Evolutionary conservation across 2,113 vertebrate genomes (phyloP).

Genomic region (Recurvirostra avosetta): DNA sequence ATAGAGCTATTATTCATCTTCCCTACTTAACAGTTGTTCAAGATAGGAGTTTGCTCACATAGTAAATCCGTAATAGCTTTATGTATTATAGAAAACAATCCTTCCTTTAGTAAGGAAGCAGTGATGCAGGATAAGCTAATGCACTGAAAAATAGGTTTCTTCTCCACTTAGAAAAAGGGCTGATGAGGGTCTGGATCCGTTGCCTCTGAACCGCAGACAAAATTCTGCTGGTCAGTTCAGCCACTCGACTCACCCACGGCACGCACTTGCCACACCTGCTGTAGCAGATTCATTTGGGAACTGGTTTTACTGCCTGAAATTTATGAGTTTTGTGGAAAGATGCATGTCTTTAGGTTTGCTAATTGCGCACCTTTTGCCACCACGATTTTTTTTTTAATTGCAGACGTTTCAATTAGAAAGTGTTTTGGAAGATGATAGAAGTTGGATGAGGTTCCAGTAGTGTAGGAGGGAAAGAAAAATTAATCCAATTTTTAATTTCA

Average conservation of each 20-base stretch:
- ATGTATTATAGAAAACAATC: not conserved
- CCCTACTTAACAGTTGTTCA: constrained; percentile 24
- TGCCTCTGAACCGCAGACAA: not conserved
- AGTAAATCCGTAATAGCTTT: constrained; percentile 9
- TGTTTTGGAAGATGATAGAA: constrained; percentile 22
- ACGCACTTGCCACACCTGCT: not conserved
- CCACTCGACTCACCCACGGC: not conserved
- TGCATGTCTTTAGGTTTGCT: not conserved
- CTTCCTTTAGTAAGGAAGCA: not conserved
- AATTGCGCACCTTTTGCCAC: not conserved
- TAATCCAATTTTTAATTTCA: constrained; percentile 48
- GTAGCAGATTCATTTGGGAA: not conserved
- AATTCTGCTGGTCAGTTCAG: not conserved
- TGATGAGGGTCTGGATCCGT: not conserved
- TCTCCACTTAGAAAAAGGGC: not conserved
- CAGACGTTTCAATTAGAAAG: constrained; percentile 9
- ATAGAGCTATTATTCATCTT: not conserved
- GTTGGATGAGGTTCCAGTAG: constrained; percentile 1
- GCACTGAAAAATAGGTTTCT: not conserved
- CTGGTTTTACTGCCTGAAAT: not conserved
- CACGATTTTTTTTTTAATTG: not conserved
- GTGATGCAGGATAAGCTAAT: not conserved
- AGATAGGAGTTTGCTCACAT: not conserved
- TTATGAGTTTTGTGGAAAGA: not conserved
- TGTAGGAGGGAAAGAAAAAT: constrained; percentile 6